phyloP scores from a whole-genome alignment of 2,113 vertebrate species.

The Apaloderma vittatum region DNA sequence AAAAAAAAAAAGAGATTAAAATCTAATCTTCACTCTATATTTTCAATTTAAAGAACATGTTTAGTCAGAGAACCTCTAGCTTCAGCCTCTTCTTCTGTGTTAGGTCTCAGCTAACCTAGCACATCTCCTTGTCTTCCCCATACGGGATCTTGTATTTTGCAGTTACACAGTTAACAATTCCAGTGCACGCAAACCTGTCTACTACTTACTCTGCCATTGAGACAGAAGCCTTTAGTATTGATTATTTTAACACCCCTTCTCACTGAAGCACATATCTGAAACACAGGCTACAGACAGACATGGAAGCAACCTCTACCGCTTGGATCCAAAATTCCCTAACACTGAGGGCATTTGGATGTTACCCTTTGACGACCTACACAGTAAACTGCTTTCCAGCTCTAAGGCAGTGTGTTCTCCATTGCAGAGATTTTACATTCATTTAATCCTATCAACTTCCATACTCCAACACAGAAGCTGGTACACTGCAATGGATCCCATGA shows the following conservation, averaged over 20 bases:
- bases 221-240: background rate
- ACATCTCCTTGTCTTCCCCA: background rate
- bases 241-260: background rate
- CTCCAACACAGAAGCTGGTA: background rate
- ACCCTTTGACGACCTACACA: background rate
- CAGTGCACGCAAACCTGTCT: background rate
- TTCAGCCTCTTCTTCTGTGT: background rate
- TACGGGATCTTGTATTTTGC: background rate
- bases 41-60: background rate
- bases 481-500: background rate
- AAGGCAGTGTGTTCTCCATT: background rate
- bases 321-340: background rate
- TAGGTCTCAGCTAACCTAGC: background rate
- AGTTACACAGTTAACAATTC: background rate
- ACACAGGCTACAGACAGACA: background rate
- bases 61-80: background rate
- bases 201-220: background rate
- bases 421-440: background rate
- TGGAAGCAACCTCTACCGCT: background rate
- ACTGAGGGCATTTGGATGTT: background rate
- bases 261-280: background rate
- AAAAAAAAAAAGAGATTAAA: background rate
- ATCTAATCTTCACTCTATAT: background rate
- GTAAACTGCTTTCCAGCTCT: background rate
- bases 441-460: background rate